phyloP scores from a whole-genome alignment of 2,113 vertebrate species.

The Platysternon megacephalum region DNA sequence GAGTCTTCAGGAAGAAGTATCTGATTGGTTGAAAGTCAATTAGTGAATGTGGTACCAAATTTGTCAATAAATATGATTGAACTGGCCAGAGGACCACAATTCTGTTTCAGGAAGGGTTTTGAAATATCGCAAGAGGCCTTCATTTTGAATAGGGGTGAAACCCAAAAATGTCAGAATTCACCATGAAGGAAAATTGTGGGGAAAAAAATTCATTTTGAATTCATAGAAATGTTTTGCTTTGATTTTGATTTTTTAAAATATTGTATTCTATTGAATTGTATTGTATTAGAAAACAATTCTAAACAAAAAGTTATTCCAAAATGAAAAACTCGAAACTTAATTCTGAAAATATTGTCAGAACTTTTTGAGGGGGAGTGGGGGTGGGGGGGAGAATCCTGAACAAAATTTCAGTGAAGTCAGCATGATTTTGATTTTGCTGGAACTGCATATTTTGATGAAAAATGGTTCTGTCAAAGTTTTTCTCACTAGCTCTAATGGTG shows the following conservation, averaged over 20 bases:
- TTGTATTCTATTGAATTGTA: neutral
- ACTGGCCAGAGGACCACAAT: neutral
- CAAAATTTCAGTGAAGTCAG: neutral
- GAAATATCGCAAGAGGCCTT: neutral
- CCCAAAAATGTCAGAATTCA: neutral
- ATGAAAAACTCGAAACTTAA: neutral
- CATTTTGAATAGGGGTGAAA: neutral
- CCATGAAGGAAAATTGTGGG: neutral
- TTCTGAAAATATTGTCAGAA: neutral
- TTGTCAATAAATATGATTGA: neutral
- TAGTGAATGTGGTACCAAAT: neutral
- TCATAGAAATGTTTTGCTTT: neutral
- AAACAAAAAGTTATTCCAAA: neutral
- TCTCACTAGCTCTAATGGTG: neutral
- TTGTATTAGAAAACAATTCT: neutral
- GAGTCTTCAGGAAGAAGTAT: neutral
- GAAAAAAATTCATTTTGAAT: neutral
- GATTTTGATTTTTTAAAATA: neutral
- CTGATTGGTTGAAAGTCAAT: neutral
- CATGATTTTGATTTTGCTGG: neutral
- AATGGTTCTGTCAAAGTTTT: neutral
- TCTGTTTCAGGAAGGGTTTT: neutral
- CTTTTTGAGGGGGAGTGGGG: fast-evolving
- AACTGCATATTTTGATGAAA: neutral
- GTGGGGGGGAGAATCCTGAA: neutral